Conservation (phyloP, 2,888 invertebrate species). For the Hyposoter dolosus region DNA sequence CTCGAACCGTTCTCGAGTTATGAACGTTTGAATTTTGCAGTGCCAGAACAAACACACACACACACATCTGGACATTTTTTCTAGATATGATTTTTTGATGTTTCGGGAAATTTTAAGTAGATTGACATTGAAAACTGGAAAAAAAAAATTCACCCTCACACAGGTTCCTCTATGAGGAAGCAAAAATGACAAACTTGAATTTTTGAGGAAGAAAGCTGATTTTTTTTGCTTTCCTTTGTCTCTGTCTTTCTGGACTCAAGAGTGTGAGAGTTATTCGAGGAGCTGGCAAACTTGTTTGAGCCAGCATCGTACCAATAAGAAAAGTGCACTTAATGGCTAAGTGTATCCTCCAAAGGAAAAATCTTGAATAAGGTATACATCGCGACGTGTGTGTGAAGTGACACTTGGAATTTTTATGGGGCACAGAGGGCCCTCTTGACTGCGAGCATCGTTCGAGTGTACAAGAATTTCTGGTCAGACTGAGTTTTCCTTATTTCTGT, state of each 20-base stretch:
- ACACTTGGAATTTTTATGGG: constrained; percentile 37
- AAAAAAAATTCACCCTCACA: too few species aligned
- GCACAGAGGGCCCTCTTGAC: constrained; percentile 26
- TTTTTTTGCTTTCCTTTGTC: not conserved
- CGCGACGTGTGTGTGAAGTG: constrained; percentile 34
- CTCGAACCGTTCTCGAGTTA: too few species aligned
- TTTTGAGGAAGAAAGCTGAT: too few species aligned
- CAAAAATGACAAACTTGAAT: not conserved
- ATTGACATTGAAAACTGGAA: too few species aligned
- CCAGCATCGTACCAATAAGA: constrained; percentile 47
- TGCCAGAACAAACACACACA: too few species aligned
- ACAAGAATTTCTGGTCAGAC: constrained; percentile 52
- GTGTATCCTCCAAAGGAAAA: constrained; percentile 25
- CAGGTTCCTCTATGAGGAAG: too few species aligned
- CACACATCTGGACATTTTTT: too few species aligned
- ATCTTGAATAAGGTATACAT: constrained; percentile 56
- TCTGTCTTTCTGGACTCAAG: not conserved
- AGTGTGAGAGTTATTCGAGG: constrained; percentile 30
- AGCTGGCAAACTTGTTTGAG: constrained; percentile 30
- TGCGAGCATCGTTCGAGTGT: constrained; percentile 23
- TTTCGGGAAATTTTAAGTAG: too few species aligned
- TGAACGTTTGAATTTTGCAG: too few species aligned
- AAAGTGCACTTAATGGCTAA: constrained; percentile 36
- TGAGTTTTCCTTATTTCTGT: constrained; percentile 30
- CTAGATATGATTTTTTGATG: too few species aligned